Base-by-base conservation (phyloP, 2,113 vertebrate genomes). In the Thunnus maccoyii region DNA sequence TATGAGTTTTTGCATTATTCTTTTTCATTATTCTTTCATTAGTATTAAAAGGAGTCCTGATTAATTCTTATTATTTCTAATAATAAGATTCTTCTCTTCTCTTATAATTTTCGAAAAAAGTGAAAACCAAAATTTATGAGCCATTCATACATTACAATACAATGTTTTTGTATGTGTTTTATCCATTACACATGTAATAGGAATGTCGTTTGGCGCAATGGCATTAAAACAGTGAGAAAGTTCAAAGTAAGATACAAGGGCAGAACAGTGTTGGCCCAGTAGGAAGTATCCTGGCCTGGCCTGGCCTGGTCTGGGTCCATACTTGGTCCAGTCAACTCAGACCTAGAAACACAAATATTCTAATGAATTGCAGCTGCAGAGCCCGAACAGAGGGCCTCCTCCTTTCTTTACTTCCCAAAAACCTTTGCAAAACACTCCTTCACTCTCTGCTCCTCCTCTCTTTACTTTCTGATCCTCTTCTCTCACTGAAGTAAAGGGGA, bases 351-450 rank as follows among this genome's bases (percentile, higher is more conserved):
- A 86, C 86, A 86, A 91, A 91, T 88, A 88, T 74, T 83, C 72
- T 87, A 88, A 90, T 90, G 75, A 87, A 87, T 87, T 65, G 78
- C 87, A 91, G 86, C 84, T 93, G 88, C 72, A 25, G 32, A 51
- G 61, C 82, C 72, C 65, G 55, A 76, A 60, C 74, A 61, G 64
- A 71, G 84, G 57, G 74, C 68, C 76, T 72, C 81, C 70, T 80
- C 69, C 57, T 76, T 41, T 48, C 63, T 82, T 76, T n/a, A 78
- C 72, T 56, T 78, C 81, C 72, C 58, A 65, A 85, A 88, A 72
- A 57, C 15, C 55, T 80, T 62, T 52, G 10, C 56, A 76, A 73
- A 88, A 74, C 20, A 66, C 46, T 61, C 71, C 20, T 48, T 56
- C 25, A 10, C 46, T 50, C 56, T 41, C 25, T 46, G 60, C 32